phyloP scores from a whole-genome alignment of 2,797 vertebrate species.

The Pipistrellus pygmaeus region DNA sequence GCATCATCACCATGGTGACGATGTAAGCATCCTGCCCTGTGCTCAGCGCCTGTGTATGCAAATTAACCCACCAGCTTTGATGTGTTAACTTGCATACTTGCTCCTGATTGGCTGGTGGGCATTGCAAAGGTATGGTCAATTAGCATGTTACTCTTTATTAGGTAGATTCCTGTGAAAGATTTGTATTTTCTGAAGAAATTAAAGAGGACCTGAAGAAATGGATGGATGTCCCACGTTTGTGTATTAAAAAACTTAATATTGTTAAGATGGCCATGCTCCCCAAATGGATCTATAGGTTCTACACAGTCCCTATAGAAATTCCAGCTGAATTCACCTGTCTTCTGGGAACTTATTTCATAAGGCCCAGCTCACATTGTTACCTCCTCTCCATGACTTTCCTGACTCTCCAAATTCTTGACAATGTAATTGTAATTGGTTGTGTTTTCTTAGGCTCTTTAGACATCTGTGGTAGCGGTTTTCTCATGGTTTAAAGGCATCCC shows the following conservation, averaged over 20 bases:
- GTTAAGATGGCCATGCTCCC: not conserved
- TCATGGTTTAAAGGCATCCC: not conserved
- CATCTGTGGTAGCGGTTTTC: not conserved
- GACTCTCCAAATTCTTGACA: not conserved
- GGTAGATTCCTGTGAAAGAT: not conserved
- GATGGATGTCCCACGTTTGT: not conserved
- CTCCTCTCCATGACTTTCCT: not conserved
- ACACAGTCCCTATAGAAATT: not conserved
- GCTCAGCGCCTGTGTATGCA: too few species aligned
- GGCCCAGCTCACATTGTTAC: not conserved
- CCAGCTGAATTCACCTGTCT: not conserved
- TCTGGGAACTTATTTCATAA: not conserved
- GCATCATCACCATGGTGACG: too few species aligned
- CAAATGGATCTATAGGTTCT: not conserved
- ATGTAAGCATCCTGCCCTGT: too few species aligned
- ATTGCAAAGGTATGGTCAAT: too few species aligned
- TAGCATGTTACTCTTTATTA: too few species aligned
- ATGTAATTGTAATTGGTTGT: not conserved
- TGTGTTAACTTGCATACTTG: too few species aligned
- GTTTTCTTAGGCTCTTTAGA: not conserved
- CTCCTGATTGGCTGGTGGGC: too few species aligned
- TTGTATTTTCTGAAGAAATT: conserved; percentile 37
- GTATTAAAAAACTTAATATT: not conserved
- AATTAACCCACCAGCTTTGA: too few species aligned
- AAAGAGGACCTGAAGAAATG: conserved; percentile 6